Percentiles rank a stretch among this genome's conserved stretches.
phyloP scores from a whole-genome alignment of 2,113 vertebrate genomes.

The Sapayoa aenigma region DNA sequence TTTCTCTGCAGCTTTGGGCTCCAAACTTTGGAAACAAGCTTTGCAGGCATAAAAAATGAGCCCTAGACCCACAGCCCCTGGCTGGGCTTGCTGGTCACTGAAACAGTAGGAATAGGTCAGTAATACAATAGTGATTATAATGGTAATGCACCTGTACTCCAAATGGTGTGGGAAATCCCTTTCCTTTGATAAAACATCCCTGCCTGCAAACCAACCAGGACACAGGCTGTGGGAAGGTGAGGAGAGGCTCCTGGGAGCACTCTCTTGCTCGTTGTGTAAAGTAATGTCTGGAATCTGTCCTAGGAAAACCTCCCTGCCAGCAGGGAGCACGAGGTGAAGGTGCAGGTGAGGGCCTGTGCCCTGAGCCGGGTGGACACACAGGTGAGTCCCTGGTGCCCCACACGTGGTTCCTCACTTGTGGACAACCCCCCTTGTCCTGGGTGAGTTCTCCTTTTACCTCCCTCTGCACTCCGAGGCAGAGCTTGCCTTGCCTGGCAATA shows the following conservation, averaged over 20 bases:
- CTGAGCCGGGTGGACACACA: constrained; percentile 87
- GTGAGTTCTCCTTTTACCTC: neutral
- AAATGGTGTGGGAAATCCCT: neutral
- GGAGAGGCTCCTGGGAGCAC: neutral
- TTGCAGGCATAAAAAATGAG: neutral
- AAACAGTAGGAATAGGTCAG: neutral
- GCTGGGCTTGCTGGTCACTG: neutral
- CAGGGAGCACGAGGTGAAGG: constrained; percentile 81
- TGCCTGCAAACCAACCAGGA: neutral
- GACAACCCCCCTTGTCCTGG: too few relatives aligned
- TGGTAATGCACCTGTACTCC: too few relatives aligned
- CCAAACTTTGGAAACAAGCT: neutral
- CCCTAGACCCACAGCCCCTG: neutral
- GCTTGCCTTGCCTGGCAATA: neutral
- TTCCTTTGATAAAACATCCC: too few relatives aligned
- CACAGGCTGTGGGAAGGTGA: neutral
- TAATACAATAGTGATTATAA: neutral
- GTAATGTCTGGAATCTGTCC: neutral
- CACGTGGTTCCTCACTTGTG: too few relatives aligned
- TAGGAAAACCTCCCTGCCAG: constrained; percentile 77
- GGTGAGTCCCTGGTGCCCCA: constrained; percentile 80
- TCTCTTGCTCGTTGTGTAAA: neutral
- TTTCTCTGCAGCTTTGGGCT: neutral
- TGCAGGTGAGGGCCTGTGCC: constrained; percentile 92
- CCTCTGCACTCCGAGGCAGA: neutral